phyloP scores from a whole-genome alignment of 2,113 vertebrate species.

The Opisthocomus hoazin region DNA sequence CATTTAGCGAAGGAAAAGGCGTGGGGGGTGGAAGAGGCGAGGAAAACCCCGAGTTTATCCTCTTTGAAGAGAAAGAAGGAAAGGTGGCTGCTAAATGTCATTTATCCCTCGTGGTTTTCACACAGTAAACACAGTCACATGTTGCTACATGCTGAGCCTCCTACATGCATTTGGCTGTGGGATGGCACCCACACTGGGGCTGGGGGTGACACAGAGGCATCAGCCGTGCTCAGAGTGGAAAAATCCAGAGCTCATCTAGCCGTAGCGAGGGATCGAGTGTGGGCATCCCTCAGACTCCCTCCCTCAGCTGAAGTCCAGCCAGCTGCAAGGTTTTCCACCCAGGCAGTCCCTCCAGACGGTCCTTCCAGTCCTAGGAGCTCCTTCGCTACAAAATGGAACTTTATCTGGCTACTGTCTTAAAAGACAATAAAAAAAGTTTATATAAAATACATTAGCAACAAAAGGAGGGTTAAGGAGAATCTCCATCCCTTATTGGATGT shows the following conservation, averaged over 20 bases:
- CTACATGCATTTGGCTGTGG: neutral
- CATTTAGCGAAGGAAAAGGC: neutral
- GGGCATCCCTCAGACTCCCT: neutral
- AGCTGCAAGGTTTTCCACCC: neutral
- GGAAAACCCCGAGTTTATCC: neutral
- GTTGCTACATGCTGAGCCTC: neutral
- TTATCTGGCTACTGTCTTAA: too few relatives aligned
- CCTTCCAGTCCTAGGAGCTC: neutral
- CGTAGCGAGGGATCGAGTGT: fast-evolving
- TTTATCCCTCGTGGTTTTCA: neutral
- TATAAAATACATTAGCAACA: too few relatives aligned
- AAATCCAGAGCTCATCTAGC: neutral
- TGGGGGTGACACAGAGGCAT: neutral
- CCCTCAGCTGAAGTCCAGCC: neutral
- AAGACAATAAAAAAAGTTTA: too few relatives aligned
- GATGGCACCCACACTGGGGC: neutral
- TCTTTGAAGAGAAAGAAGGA: neutral
- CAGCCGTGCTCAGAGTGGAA: neutral
- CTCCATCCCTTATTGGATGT: too few relatives aligned
- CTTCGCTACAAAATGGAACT: neutral
- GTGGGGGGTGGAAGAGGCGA: fast-evolving
- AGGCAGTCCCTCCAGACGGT: neutral
- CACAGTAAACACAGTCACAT: neutral
- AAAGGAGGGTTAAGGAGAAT: too few relatives aligned
- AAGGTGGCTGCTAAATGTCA: neutral